Percentiles rank a stretch among this genome's conserved stretches.
phyloP scores from a whole-genome alignment of 2,113 vertebrate genomes.

The Sander vitreus region DNA sequence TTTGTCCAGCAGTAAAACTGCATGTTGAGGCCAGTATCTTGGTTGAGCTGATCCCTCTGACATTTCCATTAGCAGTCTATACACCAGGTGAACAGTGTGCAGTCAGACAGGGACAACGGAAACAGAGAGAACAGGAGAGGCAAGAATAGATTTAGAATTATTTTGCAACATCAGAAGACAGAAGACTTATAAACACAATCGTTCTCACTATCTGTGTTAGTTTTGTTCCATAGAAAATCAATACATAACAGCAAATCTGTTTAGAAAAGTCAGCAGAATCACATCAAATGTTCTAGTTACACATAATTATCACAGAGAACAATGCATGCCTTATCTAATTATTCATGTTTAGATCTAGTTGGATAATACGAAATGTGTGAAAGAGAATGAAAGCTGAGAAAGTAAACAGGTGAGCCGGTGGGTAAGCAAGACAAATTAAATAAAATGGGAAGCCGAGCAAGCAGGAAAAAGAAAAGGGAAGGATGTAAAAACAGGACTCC shows the following conservation, averaged over 20 bases:
- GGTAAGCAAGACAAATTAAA: neutral
- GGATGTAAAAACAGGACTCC: conserved; percentile 4
- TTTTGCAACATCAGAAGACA: conserved; percentile 15
- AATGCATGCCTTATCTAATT: conserved; percentile 15
- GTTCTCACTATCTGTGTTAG: neutral
- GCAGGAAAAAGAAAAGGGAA: neutral
- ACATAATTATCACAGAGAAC: conserved; percentile 15
- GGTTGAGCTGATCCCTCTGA: conserved; percentile 32
- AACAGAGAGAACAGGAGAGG: conserved; percentile 16
- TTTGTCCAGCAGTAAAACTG: conserved; percentile 14
- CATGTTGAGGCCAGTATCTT: neutral
- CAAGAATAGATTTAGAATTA: conserved; percentile 19
- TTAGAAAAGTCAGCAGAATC: conserved; percentile 17
- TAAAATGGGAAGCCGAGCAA: neutral
- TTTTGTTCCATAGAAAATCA: conserved; percentile 24
- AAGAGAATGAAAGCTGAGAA: conserved; percentile 1
- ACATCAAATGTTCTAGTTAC: neutral
- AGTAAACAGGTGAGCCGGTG: neutral
- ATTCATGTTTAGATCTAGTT: neutral
- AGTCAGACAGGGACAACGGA: conserved; percentile 24
- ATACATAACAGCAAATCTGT: conserved; percentile 15
- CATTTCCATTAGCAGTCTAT: conserved; percentile 45
- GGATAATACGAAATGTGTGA: neutral
- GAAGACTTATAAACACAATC: conserved; percentile 14
- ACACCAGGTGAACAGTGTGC: conserved; percentile 21